Evolutionary conservation across 2,888 invertebrate genomes (phyloP).

Genomic region (Tromatobia lineatoria): DNA sequence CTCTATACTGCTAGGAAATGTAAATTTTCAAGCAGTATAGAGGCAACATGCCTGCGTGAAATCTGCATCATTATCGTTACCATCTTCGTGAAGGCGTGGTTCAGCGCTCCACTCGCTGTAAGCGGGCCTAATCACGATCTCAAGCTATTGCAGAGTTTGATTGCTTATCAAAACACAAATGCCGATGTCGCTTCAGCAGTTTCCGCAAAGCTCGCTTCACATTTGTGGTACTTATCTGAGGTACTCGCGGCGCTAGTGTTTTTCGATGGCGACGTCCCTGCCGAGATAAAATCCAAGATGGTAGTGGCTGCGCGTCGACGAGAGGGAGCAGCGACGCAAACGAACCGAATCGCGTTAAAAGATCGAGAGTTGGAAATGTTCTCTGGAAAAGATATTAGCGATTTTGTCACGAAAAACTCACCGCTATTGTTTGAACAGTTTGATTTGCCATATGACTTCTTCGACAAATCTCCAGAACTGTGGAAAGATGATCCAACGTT

Average conservation of each 20-base stretch:
- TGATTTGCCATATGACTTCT: conserved; percentile 24
- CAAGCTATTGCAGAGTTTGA: conserved; percentile 66
- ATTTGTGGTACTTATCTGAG: conserved; percentile 71
- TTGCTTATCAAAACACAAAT: conserved; percentile 38
- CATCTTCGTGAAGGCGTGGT: conserved; percentile 73
- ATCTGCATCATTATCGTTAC: conserved; percentile 72
- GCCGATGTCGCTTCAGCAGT: conserved; percentile 14
- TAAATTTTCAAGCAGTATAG: conserved; percentile 72
- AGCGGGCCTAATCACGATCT: conserved; percentile 71
- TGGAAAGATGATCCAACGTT: conserved; percentile 9
- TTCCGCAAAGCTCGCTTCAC: conserved; percentile 16
- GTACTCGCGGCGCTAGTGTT: conserved; percentile 62
- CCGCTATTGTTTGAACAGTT: conserved; percentile 29
- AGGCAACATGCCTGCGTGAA: conserved; percentile 65
- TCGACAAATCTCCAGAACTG: conserved; percentile 16
- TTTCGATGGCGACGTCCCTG: conserved; percentile 65
- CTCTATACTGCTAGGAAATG: conserved; percentile 74
- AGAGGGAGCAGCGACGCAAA: conserved; percentile 4
- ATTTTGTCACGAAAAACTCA: conserved; percentile 37
- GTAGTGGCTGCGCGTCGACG: conserved; percentile 24
- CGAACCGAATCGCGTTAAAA: conserved; percentile 1
- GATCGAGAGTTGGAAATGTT: background rate
- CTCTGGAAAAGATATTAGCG: conserved; percentile 18
- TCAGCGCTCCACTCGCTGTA: conserved; percentile 60
- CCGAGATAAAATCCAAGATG: conserved; percentile 54